Evolutionary conservation across 2,888 invertebrate species (phyloP), one percentile per base, ranked within the genome.

Genomic region (Sinodicranocentrus sp.): DNA sequence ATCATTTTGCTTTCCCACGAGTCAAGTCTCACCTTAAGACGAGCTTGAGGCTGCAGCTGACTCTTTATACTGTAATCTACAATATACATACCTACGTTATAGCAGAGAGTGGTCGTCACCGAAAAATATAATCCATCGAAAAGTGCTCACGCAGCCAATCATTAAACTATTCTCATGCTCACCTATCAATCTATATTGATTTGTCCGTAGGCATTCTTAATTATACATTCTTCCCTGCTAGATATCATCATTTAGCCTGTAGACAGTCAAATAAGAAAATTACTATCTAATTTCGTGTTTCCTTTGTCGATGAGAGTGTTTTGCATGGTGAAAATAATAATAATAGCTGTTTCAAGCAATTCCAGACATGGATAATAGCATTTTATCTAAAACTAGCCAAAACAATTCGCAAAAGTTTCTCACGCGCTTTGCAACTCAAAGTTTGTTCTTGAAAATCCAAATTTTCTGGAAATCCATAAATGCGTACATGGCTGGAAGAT

Each of bases 151-250:
- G 67, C 65, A 80, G 80, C 72, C 65, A 72, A 67, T 80, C 80
- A 80, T 80, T 80, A 72, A 72, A 72, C 72, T 54, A 80, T 71
- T 79, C 79, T 71, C 79, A 71, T 71, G 79, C 72, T 80, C 44
- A 79, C 48, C 67, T 80, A 80, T 72, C 80, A 72, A 72, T 80
- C 70, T 71, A n/a, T n/a, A 80, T 80, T 80, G 80, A 80, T 80
- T 80, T 80, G 80, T 72, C 80, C 80, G 80, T 71, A 72, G 80
- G 80, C 80, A 79, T 61, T 67, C 71, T 79, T 71, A 79, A 79
- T 79, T 79, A 79, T 71, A 79, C 79, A 79, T 70, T 80, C 72
- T 65, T 79, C 71, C 44, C 72, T 28, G 65, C 39, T 80, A 25
- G 71, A 80, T 72, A 72, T 80, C 72, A 80, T 80, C 54, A 80